Evolutionary conservation across 2,888 invertebrate species (phyloP), one percentile per base, ranked within the genome.

Genomic region (Villa cingulata): DNA sequence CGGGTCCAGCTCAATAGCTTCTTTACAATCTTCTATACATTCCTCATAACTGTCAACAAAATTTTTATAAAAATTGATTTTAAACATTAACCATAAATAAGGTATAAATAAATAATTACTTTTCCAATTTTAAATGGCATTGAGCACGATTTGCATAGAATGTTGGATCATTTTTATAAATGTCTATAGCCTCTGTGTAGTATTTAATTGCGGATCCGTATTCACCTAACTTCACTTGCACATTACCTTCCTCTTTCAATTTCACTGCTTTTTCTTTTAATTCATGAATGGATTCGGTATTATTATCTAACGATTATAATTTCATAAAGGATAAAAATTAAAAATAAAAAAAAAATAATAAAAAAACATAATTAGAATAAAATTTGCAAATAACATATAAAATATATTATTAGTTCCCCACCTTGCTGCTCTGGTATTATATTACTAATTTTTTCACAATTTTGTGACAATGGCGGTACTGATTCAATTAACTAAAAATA

Each of bases 131-230:
- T 12, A 94, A 71, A 53, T 83, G 78, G 57, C 94, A 94, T 46
- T 92, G 74, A 2, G 89, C 92, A 56, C 95, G 74, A 65, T 95
- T 95, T 1, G 89, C 87, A 59, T 78, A 89, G 62, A 85, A 86
- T 15, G 87, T 74, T 3, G 91, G 78, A 64, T 89, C 81, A 63
- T 79, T 76, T 10, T 82, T 76, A 58, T 86, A 87, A 48, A 83
- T 67, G 50, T 85, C 80, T 37, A 97, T 91, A 0, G 96, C 96
- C 62, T 83, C 78, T 38, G 81, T 82, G 64, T 97, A 98, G 63
- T 85, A 86, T 7, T 76, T 69, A 49, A 94, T 82, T 0, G 97
- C 97, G 54, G 86, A 82, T 20, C 80, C 77, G 78, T 86, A 97
- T 59, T 89, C 80, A 56, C 83, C 75, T 34, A 73, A 64, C 59